A percentile compares a stretch with the other conserved stretches of the same genome.
phyloP scores from a whole-genome alignment of 2,888 invertebrate species.

The Drosophila mulleri region DNA sequence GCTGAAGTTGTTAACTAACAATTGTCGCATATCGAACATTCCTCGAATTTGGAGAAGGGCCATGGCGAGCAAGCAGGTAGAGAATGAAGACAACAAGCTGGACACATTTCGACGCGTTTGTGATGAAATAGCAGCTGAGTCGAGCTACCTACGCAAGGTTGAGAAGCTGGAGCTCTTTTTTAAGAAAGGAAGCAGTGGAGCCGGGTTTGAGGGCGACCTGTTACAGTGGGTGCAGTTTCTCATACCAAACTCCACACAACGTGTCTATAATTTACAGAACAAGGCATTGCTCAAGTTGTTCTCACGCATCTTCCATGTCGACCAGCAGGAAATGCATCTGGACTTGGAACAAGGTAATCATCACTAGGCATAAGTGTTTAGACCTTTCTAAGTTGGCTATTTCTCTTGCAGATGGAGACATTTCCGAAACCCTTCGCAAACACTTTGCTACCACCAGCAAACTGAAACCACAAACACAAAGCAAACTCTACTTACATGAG shows the following conservation, averaged over 20 bases:
- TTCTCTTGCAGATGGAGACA: slow-evolving; percentile 87
- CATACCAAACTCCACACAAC: slow-evolving; percentile 92
- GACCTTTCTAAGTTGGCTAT: background rate
- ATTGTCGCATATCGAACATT: slow-evolving; percentile 13
- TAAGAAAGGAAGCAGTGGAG: slow-evolving; percentile 87
- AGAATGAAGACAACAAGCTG: slow-evolving; percentile 89
- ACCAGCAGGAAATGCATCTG: slow-evolving; percentile 92
- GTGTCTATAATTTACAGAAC: slow-evolving; percentile 96
- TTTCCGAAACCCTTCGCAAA: slow-evolving; percentile 92
- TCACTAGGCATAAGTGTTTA: background rate
- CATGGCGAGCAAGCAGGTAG: slow-evolving; percentile 44
- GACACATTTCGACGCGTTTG: slow-evolving; percentile 92
- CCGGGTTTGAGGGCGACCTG: slow-evolving; percentile 91
- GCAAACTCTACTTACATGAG: slow-evolving; percentile 90
- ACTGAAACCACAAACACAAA: slow-evolving; percentile 88
- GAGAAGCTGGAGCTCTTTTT: slow-evolving; percentile 89
- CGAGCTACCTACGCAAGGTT: slow-evolving; percentile 93
- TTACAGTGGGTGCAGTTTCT: slow-evolving; percentile 93
- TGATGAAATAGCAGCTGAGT: slow-evolving; percentile 90
- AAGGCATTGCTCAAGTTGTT: slow-evolving; percentile 96
- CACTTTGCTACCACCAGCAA: slow-evolving; percentile 90
- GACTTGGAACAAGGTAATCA: slow-evolving; percentile 90
- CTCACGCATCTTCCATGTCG: slow-evolving; percentile 90
- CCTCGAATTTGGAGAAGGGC: slow-evolving; percentile 17
- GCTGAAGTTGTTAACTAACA: slow-evolving; percentile 33